Base-by-base conservation (phyloP, 1,140 invertebrate species). In the Anadara kagoshimensis region DNA sequence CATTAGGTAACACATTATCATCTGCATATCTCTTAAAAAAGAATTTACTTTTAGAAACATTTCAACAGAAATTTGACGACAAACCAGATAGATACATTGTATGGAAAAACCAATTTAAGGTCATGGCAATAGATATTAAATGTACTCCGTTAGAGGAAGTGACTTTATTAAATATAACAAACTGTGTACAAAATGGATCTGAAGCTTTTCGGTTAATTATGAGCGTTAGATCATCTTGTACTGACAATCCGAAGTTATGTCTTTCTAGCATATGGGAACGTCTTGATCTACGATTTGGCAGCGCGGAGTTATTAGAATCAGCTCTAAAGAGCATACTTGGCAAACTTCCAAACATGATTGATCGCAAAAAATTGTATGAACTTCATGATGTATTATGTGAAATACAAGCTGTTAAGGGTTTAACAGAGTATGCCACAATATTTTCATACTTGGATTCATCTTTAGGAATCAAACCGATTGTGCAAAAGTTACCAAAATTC, bases 361-460 rank as follows among this genome's bases (percentile, higher is more conserved):
- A 79, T 43, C 36, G 57, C 41, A 49, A 57, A 36, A 65, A 22
- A 24, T 26, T 77, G 22, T 69, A 68, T 12, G 71, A 78, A 0
- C 47, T 78, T n/a, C n/a, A 53, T n/a, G 73, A 75, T 57, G 14
- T 72, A 2, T 29, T 76, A 53, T 22, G 43, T n/a, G 69, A 76
- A 53, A 57, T 72, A 24, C 45, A 76, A 41, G 56, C 43, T 1
- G 51, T 67, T 10, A 78, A 76, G 51, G 16, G 47, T 16, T 20
- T 72, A n/a, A 18, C 41, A 16, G 5, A 69, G 20, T 69, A 69
- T 47, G 2, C 14, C 16, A 56, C 36, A 26, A 69, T 67, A 44
- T 59, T 76, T 18, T 64, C 69, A 0, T 73, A 76, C 65, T 65
- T 78, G 10, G 73, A 78, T 56, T 66, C 77, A 20, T 69, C 73